These are phyloP conservation scores for Bos indicus DNA, from an alignment of 2,113 vertebrate genomes.

Conservation along the genomic window DNA sequence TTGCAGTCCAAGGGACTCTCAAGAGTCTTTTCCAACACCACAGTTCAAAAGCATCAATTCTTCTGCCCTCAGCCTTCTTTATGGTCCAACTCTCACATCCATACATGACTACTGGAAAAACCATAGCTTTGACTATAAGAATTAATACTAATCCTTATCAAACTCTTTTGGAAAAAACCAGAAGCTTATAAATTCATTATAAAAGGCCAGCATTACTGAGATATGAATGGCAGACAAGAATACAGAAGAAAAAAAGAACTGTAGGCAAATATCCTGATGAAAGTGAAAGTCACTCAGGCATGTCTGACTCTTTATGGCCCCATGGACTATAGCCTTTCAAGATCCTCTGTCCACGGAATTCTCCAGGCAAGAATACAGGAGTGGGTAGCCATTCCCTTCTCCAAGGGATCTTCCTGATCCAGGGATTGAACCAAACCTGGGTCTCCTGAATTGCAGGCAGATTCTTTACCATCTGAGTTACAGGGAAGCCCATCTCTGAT, in stretches of 20 bases:
- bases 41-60: not conserved
- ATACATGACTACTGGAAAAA: not conserved
- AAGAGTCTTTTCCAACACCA: not conserved
- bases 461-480: not conserved
- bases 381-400: not conserved
- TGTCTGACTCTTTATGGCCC: not conserved
- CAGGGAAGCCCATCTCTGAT: not conserved
- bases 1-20: not conserved
- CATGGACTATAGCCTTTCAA: not conserved
- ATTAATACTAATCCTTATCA: not conserved
- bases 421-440: not conserved
- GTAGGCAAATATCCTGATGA: not conserved
- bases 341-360: not conserved
- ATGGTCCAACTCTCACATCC: not conserved
- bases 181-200: not conserved
- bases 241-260: not conserved
- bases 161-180: not conserved
- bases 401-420: not conserved
- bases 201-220: not conserved
- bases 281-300: not conserved
- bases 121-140: not conserved
- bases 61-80: not conserved
- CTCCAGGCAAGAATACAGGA: not conserved
- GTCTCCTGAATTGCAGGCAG: not conserved
- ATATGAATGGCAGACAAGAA: not conserved